Conservation (phyloP, 2,888 invertebrate species). For the Spodoptera littoralis region DNA sequence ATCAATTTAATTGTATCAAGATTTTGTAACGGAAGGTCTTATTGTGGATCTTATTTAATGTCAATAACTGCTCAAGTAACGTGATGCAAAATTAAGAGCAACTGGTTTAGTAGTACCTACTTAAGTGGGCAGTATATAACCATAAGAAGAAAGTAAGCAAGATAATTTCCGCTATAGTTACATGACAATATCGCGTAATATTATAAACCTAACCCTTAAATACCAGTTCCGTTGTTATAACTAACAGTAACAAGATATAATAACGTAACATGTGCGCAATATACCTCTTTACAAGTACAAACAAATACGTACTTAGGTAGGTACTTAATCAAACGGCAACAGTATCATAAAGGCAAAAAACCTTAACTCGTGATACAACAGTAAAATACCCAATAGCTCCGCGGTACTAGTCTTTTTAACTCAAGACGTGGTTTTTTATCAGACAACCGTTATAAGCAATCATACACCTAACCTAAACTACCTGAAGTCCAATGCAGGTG, state of each 20-base stretch:
- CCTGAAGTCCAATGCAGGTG: too few species aligned
- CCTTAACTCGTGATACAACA: slow-evolving; percentile 38
- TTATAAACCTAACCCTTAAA: slow-evolving; percentile 8
- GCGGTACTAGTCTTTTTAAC: slow-evolving; percentile 29
- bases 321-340: slow-evolving; percentile 3
- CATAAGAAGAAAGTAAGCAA: slow-evolving; percentile 35
- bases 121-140: too few species aligned
- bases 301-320: too few species aligned
- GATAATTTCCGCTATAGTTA: slow-evolving; percentile 24
- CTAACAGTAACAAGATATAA: slow-evolving; percentile 18
- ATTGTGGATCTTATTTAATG: slow-evolving; percentile 27
- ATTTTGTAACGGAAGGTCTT: slow-evolving; percentile 23
- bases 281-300: slow-evolving; percentile 9
- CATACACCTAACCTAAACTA: too few species aligned
- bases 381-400: slow-evolving; percentile 13
- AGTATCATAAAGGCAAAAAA: slow-evolving; percentile 35
- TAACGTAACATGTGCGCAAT: slow-evolving; percentile 5
- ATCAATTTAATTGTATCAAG: too few species aligned
- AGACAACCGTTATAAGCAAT: slow-evolving; percentile 13
- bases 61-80: slow-evolving; percentile 9
- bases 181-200: slow-evolving; percentile 19
- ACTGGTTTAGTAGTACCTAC: too few species aligned
- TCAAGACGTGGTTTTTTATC: slow-evolving; percentile 18
- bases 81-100: slow-evolving; percentile 1
- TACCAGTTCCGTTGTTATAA: slow-evolving; percentile 8